phyloP scores from a whole-genome alignment of 2,888 invertebrate genomes.

The Caenorhabditis sp. region DNA sequence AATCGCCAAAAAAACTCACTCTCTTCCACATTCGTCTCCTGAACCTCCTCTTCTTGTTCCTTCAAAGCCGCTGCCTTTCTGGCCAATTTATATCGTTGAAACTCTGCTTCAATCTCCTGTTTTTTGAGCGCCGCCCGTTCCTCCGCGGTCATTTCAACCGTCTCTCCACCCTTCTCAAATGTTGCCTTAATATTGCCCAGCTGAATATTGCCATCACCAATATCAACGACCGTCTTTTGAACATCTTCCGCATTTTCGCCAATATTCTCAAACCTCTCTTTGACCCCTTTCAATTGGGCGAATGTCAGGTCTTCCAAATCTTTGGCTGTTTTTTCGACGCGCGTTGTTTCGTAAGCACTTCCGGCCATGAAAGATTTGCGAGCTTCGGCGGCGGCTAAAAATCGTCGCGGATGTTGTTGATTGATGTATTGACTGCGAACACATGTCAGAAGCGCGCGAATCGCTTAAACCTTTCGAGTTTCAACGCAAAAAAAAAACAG shows the following conservation, averaged over 20 bases:
- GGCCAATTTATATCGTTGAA: conserved; percentile 67
- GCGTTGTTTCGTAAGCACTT: conserved; percentile 59
- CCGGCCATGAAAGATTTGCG: conserved; percentile 68
- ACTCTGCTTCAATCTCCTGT: conserved; percentile 69
- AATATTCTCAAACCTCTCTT: conserved; percentile 68
- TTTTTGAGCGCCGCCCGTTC: conserved; percentile 67
- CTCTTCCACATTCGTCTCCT: neutral
- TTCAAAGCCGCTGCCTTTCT: conserved; percentile 57
- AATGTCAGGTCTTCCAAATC: conserved; percentile 67
- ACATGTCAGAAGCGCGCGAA: conserved; percentile 44
- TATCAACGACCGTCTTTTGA: conserved; percentile 60
- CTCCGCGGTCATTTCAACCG: conserved; percentile 64
- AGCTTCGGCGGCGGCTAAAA: conserved; percentile 67
- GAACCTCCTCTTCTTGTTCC: conserved; percentile 25
- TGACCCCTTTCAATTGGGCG: conserved; percentile 63
- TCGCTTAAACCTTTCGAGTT: conserved; percentile 13
- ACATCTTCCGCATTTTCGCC: conserved; percentile 46
- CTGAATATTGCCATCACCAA: conserved; percentile 57
- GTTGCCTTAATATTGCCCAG: conserved; percentile 67
- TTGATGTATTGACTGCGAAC: conserved; percentile 35
- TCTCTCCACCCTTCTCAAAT: conserved; percentile 60
- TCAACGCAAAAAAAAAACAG: neutral
- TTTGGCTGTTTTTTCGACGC: conserved; percentile 58
- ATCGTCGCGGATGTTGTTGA: no score
- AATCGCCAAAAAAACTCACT: neutral